Evolutionary conservation across 53 echinoderm and acorn worm genomes (phyloP), one percentile per base, ranked within the genome.

Genomic region (Pentamera pediparva): DNA sequence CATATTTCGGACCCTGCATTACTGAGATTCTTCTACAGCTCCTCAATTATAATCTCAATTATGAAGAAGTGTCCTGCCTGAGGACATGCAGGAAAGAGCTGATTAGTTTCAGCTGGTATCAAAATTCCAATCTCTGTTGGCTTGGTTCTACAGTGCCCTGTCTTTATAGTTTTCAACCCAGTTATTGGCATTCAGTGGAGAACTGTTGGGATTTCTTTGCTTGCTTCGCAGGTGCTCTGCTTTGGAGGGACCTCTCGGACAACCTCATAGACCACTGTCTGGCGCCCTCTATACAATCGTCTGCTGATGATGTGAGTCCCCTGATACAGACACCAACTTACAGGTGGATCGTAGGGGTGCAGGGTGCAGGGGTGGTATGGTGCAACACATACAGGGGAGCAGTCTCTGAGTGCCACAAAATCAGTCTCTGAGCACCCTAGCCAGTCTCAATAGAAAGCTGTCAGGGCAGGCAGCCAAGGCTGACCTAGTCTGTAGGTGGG

Each of bases 211-310:
- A 31, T 21, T 53, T n/a, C n/a, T n/a, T 69, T 56, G 39, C 37
- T 53, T 26, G 9, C 5, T 8, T 79, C 39, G 18, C 59, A 96
- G 96, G 96, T 80, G 69, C 78, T 34, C 65, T 85, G 0, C 75
- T 92, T 37, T 96, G 96, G 96, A 63, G 70, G 10, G 83, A 76
- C 34, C 54, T 96, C 65, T 85, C 86, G 4, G 70, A 88, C 56
- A 78, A 70, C 47, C 59, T 96, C 32, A 92, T 96, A 15, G 59
- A 58, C 8, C 64, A 92, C 47, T 85, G 96, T 56, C 77, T 96
- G 35, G 86, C 87, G n/a, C 91, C 92, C 17, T 96, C 96, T 2
- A 88, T 96, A 76, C 96, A 91, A 49, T 76, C 86, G 5, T 82
- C 62, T 31, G 87, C 67, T 61, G 34, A 69, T 56, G 76, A 92